A percentile compares a stretch with the other conserved stretches of the same genome.
These are phyloP conservation scores for Neostethus bicornis DNA, from an alignment of 2,797 vertebrate genomes.

Conservation along the genomic window DNA sequence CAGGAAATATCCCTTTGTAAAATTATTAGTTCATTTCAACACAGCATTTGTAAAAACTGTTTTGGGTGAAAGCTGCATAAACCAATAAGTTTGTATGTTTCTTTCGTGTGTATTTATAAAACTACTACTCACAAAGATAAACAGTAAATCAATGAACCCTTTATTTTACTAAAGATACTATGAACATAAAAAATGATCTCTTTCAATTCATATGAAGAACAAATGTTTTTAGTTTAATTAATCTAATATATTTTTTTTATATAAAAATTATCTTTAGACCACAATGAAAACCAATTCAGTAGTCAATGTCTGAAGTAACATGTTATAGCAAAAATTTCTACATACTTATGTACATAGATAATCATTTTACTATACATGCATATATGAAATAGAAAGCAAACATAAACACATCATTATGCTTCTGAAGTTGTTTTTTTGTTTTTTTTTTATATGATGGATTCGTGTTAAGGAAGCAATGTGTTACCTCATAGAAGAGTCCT, in stretches of 20 bases:
- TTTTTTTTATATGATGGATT: constrained; percentile 10
- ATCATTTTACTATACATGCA: not conserved
- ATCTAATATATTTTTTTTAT: not conserved
- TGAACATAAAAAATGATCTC: no score
- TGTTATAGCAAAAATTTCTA: no score
- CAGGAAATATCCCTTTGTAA: no score
- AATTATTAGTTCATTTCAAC: not conserved
- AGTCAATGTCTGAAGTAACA: not conserved
- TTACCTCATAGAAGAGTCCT: constrained; percentile 97
- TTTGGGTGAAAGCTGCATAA: not conserved
- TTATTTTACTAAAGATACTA: no score
- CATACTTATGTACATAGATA: not conserved
- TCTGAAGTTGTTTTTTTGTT: no score
- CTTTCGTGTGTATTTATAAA: not conserved
- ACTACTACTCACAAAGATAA: constrained; percentile 1
- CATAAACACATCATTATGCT: no score
- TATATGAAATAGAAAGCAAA: not conserved
- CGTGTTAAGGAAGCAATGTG: not conserved
- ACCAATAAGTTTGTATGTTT: not conserved
- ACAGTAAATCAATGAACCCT: no score
- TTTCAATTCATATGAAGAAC: no score
- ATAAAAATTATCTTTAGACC: constrained; percentile 1
- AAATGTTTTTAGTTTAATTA: no score
- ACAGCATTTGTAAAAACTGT: not conserved
- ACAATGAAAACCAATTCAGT: not conserved